A percentile compares a stretch with the other conserved stretches of the same genome.
Conservation (phyloP, 2,113 vertebrate species). For the Podocnemis expansa region DNA sequence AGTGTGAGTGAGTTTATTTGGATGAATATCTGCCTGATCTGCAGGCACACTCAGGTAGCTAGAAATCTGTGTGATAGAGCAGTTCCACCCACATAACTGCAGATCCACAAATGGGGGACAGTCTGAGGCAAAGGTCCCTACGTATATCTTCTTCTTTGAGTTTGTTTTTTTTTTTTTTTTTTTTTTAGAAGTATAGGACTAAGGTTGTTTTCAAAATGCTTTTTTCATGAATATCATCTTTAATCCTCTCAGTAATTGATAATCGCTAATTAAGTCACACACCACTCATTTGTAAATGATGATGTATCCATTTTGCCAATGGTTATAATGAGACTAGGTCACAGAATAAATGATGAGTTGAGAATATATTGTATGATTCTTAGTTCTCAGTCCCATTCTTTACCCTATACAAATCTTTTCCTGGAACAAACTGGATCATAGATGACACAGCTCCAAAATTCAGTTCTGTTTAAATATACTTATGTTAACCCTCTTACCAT, state of each 20-base stretch:
- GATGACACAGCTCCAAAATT: neutral
- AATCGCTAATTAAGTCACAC: neutral
- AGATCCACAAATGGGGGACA: neutral
- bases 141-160: neutral
- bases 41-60: neutral
- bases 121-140: neutral
- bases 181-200: neutral
- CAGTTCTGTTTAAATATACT: slow-evolving; percentile 14
- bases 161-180: no score
- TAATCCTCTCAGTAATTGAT: neutral
- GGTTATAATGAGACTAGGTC: rapidly evolving
- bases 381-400: neutral
- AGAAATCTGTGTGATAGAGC: rapidly evolving
- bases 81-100: rapidly evolving
- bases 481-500: slow-evolving; percentile 1
- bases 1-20: neutral
- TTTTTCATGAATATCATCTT: rapidly evolving
- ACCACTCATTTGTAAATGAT: rapidly evolving
- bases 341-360: rapidly evolving
- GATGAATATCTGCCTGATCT: neutral
- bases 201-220: neutral
- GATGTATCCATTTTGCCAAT: neutral
- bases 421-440: neutral
- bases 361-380: neutral
- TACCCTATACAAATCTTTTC: neutral